Percentiles rank a stretch among this genome's conserved stretches.
phyloP scores from a whole-genome alignment of 1,140 invertebrate genomes.

The Phymastichus coffea region DNA sequence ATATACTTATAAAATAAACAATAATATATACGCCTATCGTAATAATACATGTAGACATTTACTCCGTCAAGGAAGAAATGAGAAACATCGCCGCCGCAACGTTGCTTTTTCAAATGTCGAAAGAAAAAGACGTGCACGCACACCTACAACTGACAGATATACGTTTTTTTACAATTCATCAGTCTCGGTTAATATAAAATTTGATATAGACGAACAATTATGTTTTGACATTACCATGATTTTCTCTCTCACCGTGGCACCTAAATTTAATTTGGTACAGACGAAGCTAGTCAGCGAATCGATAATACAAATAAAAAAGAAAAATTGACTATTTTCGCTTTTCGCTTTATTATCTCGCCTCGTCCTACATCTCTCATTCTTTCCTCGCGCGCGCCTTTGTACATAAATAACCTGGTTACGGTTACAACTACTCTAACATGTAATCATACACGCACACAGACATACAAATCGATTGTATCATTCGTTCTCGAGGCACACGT shows the following conservation, averaged over 20 bases:
- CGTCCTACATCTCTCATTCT: too few relatives aligned
- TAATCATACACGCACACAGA: conserved; percentile 9
- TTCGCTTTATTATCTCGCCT: conserved; percentile 28
- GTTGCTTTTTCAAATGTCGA: neutral
- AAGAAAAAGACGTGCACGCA: conserved; percentile 8
- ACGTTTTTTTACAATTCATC: too few relatives aligned
- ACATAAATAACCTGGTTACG: conserved; percentile 13
- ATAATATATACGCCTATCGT: neutral
- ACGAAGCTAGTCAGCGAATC: conserved; percentile 31
- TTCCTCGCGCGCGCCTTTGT: conserved; percentile 10
- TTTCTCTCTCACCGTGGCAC: neutral
- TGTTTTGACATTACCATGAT: neutral
- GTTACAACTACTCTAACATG: too few relatives aligned
- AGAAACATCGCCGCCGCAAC: conserved; percentile 24
- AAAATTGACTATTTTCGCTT: too few relatives aligned
- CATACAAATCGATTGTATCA: conserved; percentile 13
- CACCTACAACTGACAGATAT: conserved; percentile 11
- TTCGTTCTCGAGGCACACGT: too few relatives aligned
- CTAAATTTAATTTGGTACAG: conserved; percentile 25
- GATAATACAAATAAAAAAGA: conserved; percentile 26
- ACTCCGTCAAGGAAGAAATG: conserved; percentile 22
- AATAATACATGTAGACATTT: conserved; percentile 20
- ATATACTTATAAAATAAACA: conserved; percentile 24
- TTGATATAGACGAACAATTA: too few relatives aligned
- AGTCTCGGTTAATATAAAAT: too few relatives aligned